Percentiles rank a stretch among this genome's conserved stretches.
phyloP scores from a whole-genome alignment of 2,113 vertebrate species.

The Nycticryphes semicollaris region DNA sequence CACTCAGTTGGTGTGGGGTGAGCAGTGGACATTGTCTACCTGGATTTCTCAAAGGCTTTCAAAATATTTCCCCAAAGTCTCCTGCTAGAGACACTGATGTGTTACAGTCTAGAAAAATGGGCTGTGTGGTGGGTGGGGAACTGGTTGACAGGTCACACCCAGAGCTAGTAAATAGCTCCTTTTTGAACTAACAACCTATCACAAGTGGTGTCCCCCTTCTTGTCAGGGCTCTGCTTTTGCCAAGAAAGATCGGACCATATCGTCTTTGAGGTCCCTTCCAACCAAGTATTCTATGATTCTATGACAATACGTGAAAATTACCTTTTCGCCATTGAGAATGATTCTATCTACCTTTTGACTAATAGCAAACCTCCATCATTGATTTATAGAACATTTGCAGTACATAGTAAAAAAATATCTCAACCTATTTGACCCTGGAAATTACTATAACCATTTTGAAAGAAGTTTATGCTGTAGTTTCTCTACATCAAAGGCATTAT shows the following conservation, averaged over 20 bases:
- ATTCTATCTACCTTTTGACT: neutral
- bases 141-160: neutral
- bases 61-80: neutral
- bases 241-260: neutral
- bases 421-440: neutral
- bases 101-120: neutral
- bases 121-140: neutral
- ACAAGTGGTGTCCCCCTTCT: neutral
- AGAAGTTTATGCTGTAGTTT: neutral
- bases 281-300: neutral
- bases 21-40: no score
- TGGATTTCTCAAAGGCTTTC: neutral
- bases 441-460: neutral
- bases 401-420: neutral
- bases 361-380: neutral
- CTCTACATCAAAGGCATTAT: neutral
- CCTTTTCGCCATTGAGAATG: neutral
- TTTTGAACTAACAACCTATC: neutral
- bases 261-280: neutral
- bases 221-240: neutral
- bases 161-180: neutral
- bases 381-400: neutral
- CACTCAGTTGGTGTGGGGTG: no score
- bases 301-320: neutral
- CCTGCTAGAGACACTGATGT: neutral